Conservation (phyloP, 2,113 vertebrate species). For the Ranitomeya variabilis region DNA sequence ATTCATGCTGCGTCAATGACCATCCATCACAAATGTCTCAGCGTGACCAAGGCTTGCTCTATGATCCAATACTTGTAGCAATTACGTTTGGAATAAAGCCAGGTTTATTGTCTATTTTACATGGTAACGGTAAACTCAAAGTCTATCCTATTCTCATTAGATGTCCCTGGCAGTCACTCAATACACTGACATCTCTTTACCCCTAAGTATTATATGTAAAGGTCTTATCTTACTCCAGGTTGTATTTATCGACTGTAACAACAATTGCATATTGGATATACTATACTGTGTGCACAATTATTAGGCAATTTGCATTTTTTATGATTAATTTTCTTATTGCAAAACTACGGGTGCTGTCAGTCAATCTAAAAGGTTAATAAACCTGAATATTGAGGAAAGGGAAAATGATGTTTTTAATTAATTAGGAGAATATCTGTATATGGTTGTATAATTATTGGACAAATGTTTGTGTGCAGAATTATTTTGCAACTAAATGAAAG, state of each 20-base stretch:
- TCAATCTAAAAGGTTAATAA: no score
- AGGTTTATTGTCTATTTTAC: slow-evolving; percentile 61
- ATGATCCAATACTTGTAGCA: slow-evolving; percentile 63
- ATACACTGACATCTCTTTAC: slow-evolving; percentile 46
- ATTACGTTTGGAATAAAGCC: slow-evolving; percentile 64
- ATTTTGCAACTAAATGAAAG: no score
- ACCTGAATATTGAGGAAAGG: no score
- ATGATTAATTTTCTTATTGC: neutral
- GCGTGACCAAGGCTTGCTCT: slow-evolving; percentile 62
- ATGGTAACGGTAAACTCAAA: slow-evolving; percentile 65
- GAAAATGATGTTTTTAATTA: no score
- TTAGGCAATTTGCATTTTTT: neutral
- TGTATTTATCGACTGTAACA: slow-evolving; percentile 1
- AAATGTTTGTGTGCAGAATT: no score
- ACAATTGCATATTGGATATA: slow-evolving; percentile 10
- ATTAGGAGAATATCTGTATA: no score
- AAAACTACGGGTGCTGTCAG: no score
- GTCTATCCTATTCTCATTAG: slow-evolving; percentile 62
- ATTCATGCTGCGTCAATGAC: slow-evolving; percentile 56
- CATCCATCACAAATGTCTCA: slow-evolving; percentile 69
- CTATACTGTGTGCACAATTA: neutral
- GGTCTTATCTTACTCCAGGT: neutral
- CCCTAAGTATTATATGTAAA: slow-evolving; percentile 42
- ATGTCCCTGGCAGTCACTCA: slow-evolving; percentile 51
- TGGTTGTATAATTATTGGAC: no score